phyloP scores from a whole-genome alignment of 2,113 vertebrate genomes.

The Ammodytes dubius region DNA sequence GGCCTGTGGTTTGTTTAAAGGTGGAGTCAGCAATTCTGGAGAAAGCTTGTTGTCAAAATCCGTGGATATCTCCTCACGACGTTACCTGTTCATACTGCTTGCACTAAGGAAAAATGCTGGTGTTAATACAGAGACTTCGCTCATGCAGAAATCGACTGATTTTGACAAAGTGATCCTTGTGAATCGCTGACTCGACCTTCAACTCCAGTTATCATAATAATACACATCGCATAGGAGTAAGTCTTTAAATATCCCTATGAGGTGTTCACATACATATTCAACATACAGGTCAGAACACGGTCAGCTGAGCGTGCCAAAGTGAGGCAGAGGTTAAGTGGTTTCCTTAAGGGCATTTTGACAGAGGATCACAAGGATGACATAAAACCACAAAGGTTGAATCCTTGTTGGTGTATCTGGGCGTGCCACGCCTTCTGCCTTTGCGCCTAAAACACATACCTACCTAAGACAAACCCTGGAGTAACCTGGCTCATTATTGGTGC shows the following conservation, averaged over 20 bases:
- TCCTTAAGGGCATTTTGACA: background rate
- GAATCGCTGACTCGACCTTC: too few relatives aligned
- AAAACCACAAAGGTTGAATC: background rate
- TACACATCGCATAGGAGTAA: background rate
- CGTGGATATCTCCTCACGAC: too few relatives aligned
- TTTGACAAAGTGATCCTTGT: too few relatives aligned
- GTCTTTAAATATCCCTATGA: constrained; percentile 2
- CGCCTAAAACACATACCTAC: background rate
- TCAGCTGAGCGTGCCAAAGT: too few relatives aligned
- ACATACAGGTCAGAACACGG: background rate
- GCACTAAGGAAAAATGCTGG: too few relatives aligned
- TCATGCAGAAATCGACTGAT: too few relatives aligned
- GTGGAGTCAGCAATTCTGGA: too few relatives aligned
- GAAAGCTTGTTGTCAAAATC: too few relatives aligned
- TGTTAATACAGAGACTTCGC: too few relatives aligned
- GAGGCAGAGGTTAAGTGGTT: background rate
- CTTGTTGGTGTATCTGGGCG: background rate
- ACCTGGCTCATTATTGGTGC: background rate
- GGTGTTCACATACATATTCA: background rate
- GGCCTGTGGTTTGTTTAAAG: background rate
- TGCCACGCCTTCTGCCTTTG: background rate
- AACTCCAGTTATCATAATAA: constrained; percentile 25
- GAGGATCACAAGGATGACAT: background rate
- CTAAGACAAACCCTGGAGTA: background rate
- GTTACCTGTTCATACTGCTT: too few relatives aligned